Evolutionary conservation across 1,140 invertebrate genomes (phyloP), one percentile per base, ranked within the genome.

Genomic region (Drosophila serrata): DNA sequence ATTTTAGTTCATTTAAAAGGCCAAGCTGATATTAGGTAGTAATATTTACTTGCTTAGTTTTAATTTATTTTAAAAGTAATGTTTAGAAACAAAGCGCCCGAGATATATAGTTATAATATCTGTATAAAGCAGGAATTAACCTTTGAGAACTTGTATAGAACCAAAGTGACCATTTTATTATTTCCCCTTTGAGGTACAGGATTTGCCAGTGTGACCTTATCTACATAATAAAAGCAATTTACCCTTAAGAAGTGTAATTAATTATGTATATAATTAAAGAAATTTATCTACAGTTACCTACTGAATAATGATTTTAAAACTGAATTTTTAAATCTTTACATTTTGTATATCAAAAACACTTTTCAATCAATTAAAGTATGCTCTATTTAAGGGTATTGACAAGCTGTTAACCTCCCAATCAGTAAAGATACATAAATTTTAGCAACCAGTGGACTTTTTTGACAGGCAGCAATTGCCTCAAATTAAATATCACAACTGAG

Each of bases 371-470:
- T 59, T 60, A 2, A 19, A 24, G 9, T 40, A 0, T 17, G 19
- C 37, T 15, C 19, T 29, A 33, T 61, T 64, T 15, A 6, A n/a
- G 61, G 37, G 35, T 17, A 69, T 55, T 69, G 61, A 55, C 65
- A 69, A 67, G 62, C 65, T 68, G 43, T 69, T 67, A 67, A 55
- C 65, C 62, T 69, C 62, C 6, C 19, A 59, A 17, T 29, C 9
- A 31, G 19, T 22, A 49, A 27, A 17, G 29, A 64, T 67, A 37
- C 22, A 67, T 69, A n/a, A 68, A 53, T 67, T 68, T 55, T 22
- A 67, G 37, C 65, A 13, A 51, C 22, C 19, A 31, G 60, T 19
- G 24, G 29, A 42, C 19, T 35, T 67, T 67, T 49, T 22, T 17
- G 59, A 49, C 60, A 64, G 43, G 2, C 64, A 12, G 19, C 33